phyloP scores from a whole-genome alignment of 2,888 invertebrate species.

The Corythucha ciliata region DNA sequence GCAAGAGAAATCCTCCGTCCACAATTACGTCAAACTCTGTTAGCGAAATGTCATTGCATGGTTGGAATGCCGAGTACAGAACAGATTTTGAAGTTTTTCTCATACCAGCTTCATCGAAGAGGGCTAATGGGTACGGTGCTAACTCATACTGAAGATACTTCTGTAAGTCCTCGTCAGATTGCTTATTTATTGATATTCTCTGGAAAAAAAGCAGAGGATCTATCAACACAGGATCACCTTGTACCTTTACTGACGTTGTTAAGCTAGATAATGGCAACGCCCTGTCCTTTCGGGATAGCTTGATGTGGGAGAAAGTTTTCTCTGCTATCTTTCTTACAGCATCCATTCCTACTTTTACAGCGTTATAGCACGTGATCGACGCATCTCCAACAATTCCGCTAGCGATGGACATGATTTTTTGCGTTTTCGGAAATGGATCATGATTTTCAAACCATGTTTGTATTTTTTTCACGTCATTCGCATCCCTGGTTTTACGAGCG shows the following conservation, averaged over 20 bases:
- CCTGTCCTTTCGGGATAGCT: neutral
- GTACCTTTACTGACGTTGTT: too few species aligned
- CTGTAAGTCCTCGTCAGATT: conserved; percentile 30
- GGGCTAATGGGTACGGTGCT: conserved; percentile 19
- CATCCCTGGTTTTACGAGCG: too few species aligned
- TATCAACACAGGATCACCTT: conserved; percentile 27
- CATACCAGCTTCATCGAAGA: neutral
- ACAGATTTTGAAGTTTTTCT: conserved; percentile 25
- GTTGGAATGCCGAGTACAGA: too few species aligned
- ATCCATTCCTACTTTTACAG: neutral
- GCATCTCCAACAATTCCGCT: conserved; percentile 11
- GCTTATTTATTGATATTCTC: conserved; percentile 27
- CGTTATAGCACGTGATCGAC: neutral
- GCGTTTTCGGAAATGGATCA: too few species aligned
- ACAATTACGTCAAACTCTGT: too few species aligned
- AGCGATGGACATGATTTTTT: neutral
- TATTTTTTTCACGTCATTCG: too few species aligned
- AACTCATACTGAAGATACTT: conserved; percentile 32
- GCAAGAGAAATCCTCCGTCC: neutral
- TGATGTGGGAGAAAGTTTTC: neutral
- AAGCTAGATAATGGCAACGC: neutral
- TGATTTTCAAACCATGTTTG: too few species aligned
- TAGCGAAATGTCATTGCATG: too few species aligned
- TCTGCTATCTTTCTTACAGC: neutral
- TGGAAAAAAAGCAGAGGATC: conserved; percentile 35